Conservation (phyloP, 2,888 invertebrate species). For the Branchinecta sandiegonensis region DNA sequence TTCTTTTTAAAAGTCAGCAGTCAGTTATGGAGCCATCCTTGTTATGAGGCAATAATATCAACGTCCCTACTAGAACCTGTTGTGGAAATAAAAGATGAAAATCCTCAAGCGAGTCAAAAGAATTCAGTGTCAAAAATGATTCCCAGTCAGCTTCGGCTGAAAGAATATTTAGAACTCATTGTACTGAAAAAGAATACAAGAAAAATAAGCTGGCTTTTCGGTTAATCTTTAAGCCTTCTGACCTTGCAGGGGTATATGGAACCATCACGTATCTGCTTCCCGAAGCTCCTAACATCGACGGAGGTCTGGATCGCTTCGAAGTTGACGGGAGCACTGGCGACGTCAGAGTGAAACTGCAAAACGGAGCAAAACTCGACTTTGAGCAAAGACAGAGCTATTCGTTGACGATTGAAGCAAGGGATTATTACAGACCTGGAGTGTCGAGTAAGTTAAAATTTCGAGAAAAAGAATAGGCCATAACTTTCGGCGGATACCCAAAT, state of each 20-base stretch:
- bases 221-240: neutral
- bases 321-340: neutral
- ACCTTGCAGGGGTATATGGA: neutral
- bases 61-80: no score
- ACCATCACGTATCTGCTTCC: neutral
- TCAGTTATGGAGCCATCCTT: no score
- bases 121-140: no score
- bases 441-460: neutral
- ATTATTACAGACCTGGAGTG: neutral
- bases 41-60: no score
- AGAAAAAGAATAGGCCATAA: neutral
- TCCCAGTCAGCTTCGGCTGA: no score
- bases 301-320: neutral
- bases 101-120: no score
- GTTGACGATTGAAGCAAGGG: conserved; percentile 5
- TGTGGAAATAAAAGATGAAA: no score
- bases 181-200: no score
- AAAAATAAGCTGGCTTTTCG: no score
- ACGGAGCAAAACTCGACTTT: neutral
- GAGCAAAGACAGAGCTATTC: neutral
- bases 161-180: no score
- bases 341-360: neutral
- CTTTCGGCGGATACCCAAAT: no score
- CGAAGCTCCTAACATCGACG: neutral
- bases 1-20: no score